phyloP scores from a whole-genome alignment of 1,140 invertebrate genomes.

The Aethina tumida region DNA sequence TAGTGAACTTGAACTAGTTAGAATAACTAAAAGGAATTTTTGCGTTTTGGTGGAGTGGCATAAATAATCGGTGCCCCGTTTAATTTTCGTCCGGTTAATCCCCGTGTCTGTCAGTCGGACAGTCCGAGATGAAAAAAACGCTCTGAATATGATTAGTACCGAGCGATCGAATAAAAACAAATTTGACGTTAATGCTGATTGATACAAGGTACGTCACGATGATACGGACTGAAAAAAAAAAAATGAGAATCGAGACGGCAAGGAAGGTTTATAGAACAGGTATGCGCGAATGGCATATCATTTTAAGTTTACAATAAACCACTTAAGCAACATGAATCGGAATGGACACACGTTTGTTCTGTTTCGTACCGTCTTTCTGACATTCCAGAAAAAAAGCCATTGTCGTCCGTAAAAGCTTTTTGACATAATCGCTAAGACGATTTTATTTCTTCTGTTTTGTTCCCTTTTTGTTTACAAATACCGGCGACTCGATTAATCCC shows the following conservation, averaged over 20 bases:
- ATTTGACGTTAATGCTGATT: constrained; percentile 33
- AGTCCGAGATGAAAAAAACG: too few relatives aligned
- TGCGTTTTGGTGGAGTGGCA: too few relatives aligned
- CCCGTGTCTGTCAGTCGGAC: too few relatives aligned
- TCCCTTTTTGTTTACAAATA: constrained; percentile 26
- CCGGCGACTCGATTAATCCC: constrained; percentile 27
- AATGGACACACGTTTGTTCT: constrained; percentile 33
- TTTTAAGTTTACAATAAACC: constrained; percentile 35
- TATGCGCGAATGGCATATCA: constrained; percentile 20
- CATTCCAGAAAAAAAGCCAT: constrained; percentile 32
- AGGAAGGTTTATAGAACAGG: constrained; percentile 15
- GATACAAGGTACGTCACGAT: constrained; percentile 26
- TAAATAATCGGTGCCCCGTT: too few relatives aligned
- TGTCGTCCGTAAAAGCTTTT: constrained; percentile 36
- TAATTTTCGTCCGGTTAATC: too few relatives aligned
- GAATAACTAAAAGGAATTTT: too few relatives aligned
- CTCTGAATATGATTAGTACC: constrained; percentile 18
- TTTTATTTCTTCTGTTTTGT: constrained; percentile 25
- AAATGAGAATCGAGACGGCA: not conserved
- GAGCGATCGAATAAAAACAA: constrained; percentile 31
- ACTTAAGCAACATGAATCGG: constrained; percentile 35
- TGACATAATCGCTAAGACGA: constrained; percentile 30
- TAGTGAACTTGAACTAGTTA: too few relatives aligned
- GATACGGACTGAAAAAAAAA: constrained; percentile 4
- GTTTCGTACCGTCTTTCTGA: too few relatives aligned